A percentile compares a stretch with the other conserved stretches of the same genome.
These are phyloP conservation scores for Clarias platycephalus DNA, from an alignment of 2,797 vertebrate species.

Conservation along the genomic window DNA sequence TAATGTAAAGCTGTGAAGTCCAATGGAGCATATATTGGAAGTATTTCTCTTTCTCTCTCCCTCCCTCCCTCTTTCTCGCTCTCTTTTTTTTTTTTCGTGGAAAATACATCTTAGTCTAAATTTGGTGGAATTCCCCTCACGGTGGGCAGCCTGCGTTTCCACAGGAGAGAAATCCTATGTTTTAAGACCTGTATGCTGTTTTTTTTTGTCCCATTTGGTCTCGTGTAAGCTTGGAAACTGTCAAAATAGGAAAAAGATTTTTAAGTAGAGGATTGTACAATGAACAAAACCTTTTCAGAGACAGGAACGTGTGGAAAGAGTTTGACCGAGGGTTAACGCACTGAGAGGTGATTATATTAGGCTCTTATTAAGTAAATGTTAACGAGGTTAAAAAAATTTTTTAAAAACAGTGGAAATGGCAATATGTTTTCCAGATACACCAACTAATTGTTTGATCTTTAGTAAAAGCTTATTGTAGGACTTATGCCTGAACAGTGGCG, in stretches of 20 bases:
- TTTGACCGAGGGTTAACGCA: conserved; percentile 11
- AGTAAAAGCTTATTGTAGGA: neutral
- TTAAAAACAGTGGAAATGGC: no score
- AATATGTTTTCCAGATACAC: neutral
- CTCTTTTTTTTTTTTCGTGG: conserved; percentile 30
- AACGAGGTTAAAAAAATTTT: no score
- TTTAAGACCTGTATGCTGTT: conserved; percentile 44
- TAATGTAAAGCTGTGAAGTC: conserved; percentile 34
- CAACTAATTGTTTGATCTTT: neutral
- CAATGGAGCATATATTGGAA: conserved; percentile 33
- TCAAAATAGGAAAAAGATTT: conserved; percentile 16
- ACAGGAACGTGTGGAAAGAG: conserved; percentile 15
- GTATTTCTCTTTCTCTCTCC: neutral
- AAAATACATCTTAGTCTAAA: conserved; percentile 42
- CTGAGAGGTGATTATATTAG: conserved; percentile 7
- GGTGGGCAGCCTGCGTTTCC: conserved; percentile 45
- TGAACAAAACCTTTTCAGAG: conserved; percentile 43
- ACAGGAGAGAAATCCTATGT: conserved; percentile 43
- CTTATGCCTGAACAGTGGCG: neutral
- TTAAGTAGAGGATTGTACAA: conserved; percentile 26
- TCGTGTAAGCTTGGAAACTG: conserved; percentile 38
- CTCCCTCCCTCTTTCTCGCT: neutral
- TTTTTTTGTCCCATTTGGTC: conserved; percentile 38
- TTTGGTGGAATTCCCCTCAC: conserved; percentile 53
- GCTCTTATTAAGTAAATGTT: conserved; percentile 3